phyloP scores from a whole-genome alignment of 1,140 invertebrate species.

The Drosophila rhopaloa region DNA sequence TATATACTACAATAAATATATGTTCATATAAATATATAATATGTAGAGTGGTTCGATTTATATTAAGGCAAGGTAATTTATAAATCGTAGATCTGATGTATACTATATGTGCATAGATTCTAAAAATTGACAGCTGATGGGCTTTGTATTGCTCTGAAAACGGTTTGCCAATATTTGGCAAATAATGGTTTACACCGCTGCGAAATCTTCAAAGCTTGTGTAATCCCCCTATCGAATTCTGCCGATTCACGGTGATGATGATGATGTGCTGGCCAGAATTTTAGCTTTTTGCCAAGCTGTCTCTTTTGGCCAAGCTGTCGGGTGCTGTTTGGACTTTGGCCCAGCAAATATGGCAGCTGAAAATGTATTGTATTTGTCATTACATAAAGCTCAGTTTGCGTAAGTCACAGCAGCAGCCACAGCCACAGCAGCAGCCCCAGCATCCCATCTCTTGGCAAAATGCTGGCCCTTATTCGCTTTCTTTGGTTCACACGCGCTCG shows the following conservation, averaged over 20 bases:
- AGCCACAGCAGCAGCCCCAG: slow-evolving; percentile 23
- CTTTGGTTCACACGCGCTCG: slow-evolving; percentile 76
- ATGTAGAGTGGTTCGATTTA: no score
- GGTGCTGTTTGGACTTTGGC: slow-evolving; percentile 54
- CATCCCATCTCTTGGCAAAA: slow-evolving; percentile 46
- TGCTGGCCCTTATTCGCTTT: slow-evolving; percentile 76
- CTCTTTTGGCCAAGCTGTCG: slow-evolving; percentile 10
- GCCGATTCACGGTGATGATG: slow-evolving; percentile 66
- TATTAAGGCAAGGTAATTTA: no score
- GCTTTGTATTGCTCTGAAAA: slow-evolving; percentile 4
- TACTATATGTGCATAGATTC: slow-evolving; percentile 16
- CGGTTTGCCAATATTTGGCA: slow-evolving; percentile 25
- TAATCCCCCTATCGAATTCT: slow-evolving; percentile 42
- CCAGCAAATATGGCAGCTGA: slow-evolving; percentile 53
- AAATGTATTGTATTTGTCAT: slow-evolving; percentile 55
- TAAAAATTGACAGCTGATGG: neutral
- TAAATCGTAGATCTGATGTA: no score
- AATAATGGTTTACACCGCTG: slow-evolving; percentile 26
- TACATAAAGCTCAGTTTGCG: slow-evolving; percentile 77
- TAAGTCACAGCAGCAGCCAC: slow-evolving; percentile 44
- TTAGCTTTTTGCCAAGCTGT: slow-evolving; percentile 22
- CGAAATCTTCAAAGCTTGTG: slow-evolving; percentile 14
- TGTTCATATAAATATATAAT: neutral
- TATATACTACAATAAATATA: neutral
- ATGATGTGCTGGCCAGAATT: slow-evolving; percentile 58